A percentile compares a stretch with the other conserved stretches of the same genome.
Evolutionary conservation across 2,113 vertebrate species (phyloP).

Genomic region (Aptenodytes patagonicus): DNA sequence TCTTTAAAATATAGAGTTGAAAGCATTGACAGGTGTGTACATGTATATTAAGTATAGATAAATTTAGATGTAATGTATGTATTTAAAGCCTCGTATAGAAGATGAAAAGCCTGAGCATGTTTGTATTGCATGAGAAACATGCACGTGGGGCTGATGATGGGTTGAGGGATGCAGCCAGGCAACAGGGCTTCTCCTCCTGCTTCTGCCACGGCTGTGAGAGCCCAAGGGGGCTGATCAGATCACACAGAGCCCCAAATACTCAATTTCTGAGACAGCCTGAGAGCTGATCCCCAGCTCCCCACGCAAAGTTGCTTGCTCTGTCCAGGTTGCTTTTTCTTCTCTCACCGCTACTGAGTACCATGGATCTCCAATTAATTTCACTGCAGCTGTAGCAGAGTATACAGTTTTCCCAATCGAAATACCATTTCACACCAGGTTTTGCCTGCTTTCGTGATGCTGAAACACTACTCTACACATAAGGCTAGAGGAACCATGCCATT

Average conservation of each 20-base stretch:
- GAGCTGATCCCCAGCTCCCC: background rate
- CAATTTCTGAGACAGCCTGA: background rate
- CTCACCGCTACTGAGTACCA: background rate
- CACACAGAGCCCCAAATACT: background rate
- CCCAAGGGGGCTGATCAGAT: background rate
- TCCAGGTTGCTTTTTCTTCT: background rate
- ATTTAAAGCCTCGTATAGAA: background rate
- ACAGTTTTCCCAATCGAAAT: background rate
- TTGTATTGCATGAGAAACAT: background rate
- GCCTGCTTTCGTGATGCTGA: background rate
- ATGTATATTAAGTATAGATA: background rate
- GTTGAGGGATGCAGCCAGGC: background rate
- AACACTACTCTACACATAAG: background rate
- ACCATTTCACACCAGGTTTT: background rate
- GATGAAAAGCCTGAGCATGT: background rate
- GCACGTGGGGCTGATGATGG: fast-evolving
- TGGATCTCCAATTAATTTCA: background rate
- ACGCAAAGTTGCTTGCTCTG: background rate
- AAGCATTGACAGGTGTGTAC: background rate
- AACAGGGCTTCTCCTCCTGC: background rate
- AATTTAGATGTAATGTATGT: background rate
- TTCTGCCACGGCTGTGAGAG: background rate
- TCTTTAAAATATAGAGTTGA: background rate
- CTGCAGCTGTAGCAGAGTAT: background rate
- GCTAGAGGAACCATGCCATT: background rate